phyloP scores from a whole-genome alignment of 1,140 invertebrate species.

The Xylocopa sonorina region DNA sequence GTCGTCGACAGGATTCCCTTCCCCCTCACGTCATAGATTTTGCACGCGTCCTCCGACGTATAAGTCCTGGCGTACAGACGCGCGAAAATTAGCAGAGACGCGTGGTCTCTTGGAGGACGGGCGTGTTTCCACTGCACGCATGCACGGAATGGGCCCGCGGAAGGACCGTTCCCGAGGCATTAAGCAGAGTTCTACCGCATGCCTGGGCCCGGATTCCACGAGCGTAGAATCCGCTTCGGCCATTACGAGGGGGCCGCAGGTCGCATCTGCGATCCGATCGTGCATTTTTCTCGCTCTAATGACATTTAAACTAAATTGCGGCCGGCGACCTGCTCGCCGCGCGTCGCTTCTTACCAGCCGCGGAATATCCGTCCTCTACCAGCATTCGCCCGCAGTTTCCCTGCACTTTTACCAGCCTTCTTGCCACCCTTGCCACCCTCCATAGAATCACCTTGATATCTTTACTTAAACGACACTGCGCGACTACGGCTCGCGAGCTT shows the following conservation, averaged over 20 bases:
- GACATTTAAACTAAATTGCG: slow-evolving; percentile 61
- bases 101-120: too few species aligned
- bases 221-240: slow-evolving; percentile 55
- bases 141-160: slow-evolving; percentile 23
- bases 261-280: slow-evolving; percentile 61
- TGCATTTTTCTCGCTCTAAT: slow-evolving; percentile 62
- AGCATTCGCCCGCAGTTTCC: too few species aligned
- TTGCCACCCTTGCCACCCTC: neutral
- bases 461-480: neutral
- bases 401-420: slow-evolving; percentile 20
- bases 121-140: slow-evolving; percentile 20
- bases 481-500: too few species aligned
- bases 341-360: slow-evolving; percentile 27
- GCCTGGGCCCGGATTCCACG: slow-evolving; percentile 66
- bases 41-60: too few species aligned
- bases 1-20: too few species aligned
- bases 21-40: too few species aligned
- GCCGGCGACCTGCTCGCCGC: neutral
- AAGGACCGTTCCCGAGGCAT: slow-evolving; percentile 70
- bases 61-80: too few species aligned
- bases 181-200: slow-evolving; percentile 68
- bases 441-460: slow-evolving; percentile 6
- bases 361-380: neutral
- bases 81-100: too few species aligned
- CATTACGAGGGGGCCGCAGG: slow-evolving; percentile 33